Evolutionary conservation across 2,113 vertebrate genomes (phyloP), one percentile per base, ranked within the genome.

Genomic region (Lasiurus cinereus): DNA sequence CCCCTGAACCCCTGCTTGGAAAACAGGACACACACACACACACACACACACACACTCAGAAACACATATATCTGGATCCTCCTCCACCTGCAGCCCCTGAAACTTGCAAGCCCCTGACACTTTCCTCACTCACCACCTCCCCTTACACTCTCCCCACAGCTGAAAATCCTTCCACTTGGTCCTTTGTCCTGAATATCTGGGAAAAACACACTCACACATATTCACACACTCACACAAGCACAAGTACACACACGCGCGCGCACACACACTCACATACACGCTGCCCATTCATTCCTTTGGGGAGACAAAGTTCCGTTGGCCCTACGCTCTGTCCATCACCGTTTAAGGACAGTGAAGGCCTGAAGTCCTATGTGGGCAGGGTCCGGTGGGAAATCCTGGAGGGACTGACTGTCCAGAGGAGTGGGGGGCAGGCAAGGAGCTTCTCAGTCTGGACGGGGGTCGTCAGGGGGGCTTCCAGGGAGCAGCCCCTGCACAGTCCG

Each of bases 401-500:
- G 77, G 52, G 74, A 79, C 62, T 74, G 74, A 83, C 62, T 74
- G n/a, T 89, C 73, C 82, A 50, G 12, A 24, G 11, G 76, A 50
- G 46, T 29, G 36, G 16, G 39, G 39, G 31, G 33, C 56, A 46
- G n/a, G 39, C 22, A 70, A 69, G 73, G 43, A 86, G 62, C 22
- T 64, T 84, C 67, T 52, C 31, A 84, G 90, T 22, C 84, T 67
- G 77, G 22, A 95, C 21, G 56, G 31, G 59, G 9, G 10, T 56
- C 48, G 0, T 10, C 21, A 70, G 59, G 56, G 74, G n/a, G 78
- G n/a, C 66, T 67, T 80, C 67, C 13, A n/a, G 70, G 48, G 39
- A 83, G 33, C 33, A 36, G 66, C 62, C 89, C 90, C 80, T 50
- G 89, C 31, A 90, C 64, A 94, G 95, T 97, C 94, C 73, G 39